A percentile compares a stretch with the other conserved stretches of the same genome.
Conservation (phyloP, 2,113 vertebrate genomes). For the Silurus meridionalis region DNA sequence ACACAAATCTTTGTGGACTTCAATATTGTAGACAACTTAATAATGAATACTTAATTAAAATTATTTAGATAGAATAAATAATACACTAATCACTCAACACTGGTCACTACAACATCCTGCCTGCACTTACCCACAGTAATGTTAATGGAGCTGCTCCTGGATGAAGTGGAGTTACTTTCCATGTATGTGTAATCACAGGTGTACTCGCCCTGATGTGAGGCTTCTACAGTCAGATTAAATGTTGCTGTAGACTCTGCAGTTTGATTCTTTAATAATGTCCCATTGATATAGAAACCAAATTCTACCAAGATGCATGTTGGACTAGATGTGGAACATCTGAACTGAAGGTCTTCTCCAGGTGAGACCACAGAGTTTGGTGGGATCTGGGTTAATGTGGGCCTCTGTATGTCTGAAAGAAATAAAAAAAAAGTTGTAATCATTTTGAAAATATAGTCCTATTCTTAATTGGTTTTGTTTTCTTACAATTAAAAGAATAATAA, state of each 20-base stretch:
- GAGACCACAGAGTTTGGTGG: slow-evolving; percentile 27
- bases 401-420: slow-evolving; percentile 57
- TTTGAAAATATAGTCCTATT: background rate
- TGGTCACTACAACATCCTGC: too few relatives aligned
- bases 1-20: too few relatives aligned
- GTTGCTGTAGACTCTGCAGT: background rate
- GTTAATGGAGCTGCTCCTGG: slow-evolving; percentile 17
- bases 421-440: slow-evolving; percentile 1
- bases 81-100: too few relatives aligned
- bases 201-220: slow-evolving; percentile 39
- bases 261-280: background rate
- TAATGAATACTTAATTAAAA: too few relatives aligned
- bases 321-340: slow-evolving; percentile 36
- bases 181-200: slow-evolving; percentile 46
- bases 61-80: too few relatives aligned
- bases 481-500: background rate
- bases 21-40: too few relatives aligned
- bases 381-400: slow-evolving; percentile 30
- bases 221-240: slow-evolving; percentile 21
- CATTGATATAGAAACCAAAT: slow-evolving; percentile 32
- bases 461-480: background rate
- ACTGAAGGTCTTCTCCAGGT: slow-evolving; percentile 39
- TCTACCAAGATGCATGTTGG: slow-evolving; percentile 15
- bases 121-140: slow-evolving; percentile 43
- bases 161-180: background rate